phyloP scores from a whole-genome alignment of 1,140 invertebrate genomes.

The Microplitis mediator region DNA sequence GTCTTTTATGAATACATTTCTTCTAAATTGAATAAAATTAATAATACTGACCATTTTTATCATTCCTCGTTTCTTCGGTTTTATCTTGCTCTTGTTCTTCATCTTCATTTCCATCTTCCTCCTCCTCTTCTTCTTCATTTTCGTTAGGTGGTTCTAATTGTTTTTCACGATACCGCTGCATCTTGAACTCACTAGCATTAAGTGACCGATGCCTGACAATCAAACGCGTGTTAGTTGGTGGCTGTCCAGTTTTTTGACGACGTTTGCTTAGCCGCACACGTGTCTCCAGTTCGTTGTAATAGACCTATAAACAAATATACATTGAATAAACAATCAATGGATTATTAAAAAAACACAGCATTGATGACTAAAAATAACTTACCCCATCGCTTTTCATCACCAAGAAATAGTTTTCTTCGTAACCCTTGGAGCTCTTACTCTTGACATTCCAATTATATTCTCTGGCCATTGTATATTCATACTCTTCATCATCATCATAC shows the following conservation, averaged over 20 bases:
- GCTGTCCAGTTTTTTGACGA: slow-evolving; percentile 75
- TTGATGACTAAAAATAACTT: slow-evolving; percentile 29
- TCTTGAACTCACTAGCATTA: slow-evolving; percentile 81
- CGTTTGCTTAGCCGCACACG: slow-evolving; percentile 91
- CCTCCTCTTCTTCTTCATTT: slow-evolving; percentile 73
- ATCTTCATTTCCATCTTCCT: slow-evolving; percentile 54
- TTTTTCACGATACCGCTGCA: slow-evolving; percentile 84
- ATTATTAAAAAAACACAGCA: background rate
- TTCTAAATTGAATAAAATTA: slow-evolving; percentile 11
- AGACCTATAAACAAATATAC: slow-evolving; percentile 64
- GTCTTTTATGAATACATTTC: too few species aligned
- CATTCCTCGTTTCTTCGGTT: slow-evolving; percentile 30
- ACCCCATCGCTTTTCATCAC: slow-evolving; percentile 86
- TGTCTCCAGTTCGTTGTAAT: slow-evolving; percentile 97
- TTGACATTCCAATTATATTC: slow-evolving; percentile 99
- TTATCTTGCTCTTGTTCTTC: slow-evolving; percentile 47
- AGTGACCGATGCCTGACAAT: slow-evolving; percentile 90
- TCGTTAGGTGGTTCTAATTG: slow-evolving; percentile 88
- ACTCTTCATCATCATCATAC: slow-evolving; percentile 90
- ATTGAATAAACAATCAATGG: too few species aligned
- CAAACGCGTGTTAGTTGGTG: slow-evolving; percentile 80
- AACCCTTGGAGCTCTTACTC: slow-evolving; percentile 95
- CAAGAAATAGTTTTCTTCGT: slow-evolving; percentile 98
- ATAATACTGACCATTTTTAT: slow-evolving; percentile 48
- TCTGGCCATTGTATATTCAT: slow-evolving; percentile 93